Evolutionary conservation across 2,113 vertebrate genomes (phyloP).

Genomic region (Paramormyrops kingsleyae): DNA sequence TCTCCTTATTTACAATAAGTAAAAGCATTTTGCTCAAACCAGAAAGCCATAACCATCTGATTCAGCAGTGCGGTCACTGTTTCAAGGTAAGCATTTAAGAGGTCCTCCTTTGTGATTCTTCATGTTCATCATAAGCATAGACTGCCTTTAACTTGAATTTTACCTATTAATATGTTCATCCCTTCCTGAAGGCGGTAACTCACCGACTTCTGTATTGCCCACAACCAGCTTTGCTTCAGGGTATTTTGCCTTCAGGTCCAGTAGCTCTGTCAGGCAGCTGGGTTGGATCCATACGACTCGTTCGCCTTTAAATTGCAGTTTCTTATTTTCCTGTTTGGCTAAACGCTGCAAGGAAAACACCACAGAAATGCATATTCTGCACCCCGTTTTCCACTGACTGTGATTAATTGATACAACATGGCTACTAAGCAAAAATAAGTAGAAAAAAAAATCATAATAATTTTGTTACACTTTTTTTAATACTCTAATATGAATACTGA

Average conservation of each 20-base stretch:
- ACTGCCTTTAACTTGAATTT: neutral
- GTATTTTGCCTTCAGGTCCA: constrained; percentile 71
- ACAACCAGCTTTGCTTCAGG: constrained; percentile 80
- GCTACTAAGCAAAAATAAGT: neutral
- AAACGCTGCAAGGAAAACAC: constrained; percentile 56
- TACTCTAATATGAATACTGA: neutral
- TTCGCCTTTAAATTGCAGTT: constrained; percentile 72
- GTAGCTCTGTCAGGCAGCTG: constrained; percentile 61
- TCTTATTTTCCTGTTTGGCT: constrained; percentile 46
- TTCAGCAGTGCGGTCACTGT: neutral
- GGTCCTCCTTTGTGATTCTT: neutral
- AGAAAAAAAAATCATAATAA: neutral
- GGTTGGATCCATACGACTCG: constrained; percentile 83
- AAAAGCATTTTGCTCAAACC: neutral
- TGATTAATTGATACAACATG: neutral
- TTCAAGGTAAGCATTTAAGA: neutral
- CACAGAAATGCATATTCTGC: neutral
- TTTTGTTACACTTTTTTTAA: neutral
- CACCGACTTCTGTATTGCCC: constrained; percentile 96
- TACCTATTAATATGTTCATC: neutral
- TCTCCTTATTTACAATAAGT: neutral
- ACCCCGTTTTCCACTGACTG: neutral
- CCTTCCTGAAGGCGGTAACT: constrained; percentile 39
- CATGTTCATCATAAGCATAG: neutral
- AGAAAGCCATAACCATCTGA: neutral